These are phyloP conservation scores for Promerops cafer DNA, from an alignment of 2,113 vertebrate genomes.

Conservation along the genomic window DNA sequence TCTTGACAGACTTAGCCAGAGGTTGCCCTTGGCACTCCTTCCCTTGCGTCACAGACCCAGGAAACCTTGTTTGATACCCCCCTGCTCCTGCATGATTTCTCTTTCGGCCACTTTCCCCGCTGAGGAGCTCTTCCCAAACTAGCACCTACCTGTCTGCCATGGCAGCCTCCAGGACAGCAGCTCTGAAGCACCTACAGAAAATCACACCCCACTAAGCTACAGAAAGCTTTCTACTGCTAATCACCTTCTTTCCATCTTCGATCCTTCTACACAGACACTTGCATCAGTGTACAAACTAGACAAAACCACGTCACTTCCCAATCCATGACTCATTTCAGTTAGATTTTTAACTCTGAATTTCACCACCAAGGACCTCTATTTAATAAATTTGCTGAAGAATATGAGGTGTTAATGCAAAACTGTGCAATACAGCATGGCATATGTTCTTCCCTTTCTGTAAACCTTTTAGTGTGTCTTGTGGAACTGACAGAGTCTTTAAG, in stretches of 20 bases:
- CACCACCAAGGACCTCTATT: background rate
- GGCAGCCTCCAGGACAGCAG: background rate
- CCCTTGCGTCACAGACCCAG: background rate
- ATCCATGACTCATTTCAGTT: background rate
- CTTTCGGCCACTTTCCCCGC: background rate
- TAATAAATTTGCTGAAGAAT: background rate
- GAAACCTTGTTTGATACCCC: background rate
- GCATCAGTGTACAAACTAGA: background rate
- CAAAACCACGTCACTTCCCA: background rate
- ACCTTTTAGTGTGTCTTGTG: background rate
- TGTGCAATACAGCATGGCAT: background rate
- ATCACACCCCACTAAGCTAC: background rate
- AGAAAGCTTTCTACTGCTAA: background rate
- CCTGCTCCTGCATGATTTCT: background rate
- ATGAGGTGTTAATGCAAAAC: background rate
- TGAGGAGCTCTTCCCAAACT: background rate
- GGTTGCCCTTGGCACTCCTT: background rate
- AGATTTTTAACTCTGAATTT: background rate
- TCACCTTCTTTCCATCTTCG: background rate
- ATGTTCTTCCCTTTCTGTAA: background rate
- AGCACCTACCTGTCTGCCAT: background rate
- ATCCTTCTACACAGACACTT: background rate
- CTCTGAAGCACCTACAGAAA: background rate
- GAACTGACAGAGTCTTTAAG: background rate
- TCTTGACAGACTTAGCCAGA: background rate